Conservation (phyloP, 2,888 invertebrate genomes). For the Doris montereyensis region DNA sequence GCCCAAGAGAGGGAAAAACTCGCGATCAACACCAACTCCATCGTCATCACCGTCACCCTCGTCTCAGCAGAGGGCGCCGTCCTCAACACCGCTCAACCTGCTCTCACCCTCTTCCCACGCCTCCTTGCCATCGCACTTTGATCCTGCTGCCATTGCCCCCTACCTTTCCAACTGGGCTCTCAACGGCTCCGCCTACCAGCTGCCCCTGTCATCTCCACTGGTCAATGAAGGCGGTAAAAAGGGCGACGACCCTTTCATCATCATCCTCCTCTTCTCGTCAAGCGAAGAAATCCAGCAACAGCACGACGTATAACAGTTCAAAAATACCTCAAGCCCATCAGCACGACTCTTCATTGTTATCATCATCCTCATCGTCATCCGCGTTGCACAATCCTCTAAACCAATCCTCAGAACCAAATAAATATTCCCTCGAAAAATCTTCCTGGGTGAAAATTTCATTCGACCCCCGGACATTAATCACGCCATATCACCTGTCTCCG, state of each 20-base stretch:
- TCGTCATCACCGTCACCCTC: constrained; percentile 14
- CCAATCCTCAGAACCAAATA: no score
- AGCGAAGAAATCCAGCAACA: not conserved
- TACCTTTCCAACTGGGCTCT: constrained; percentile 34
- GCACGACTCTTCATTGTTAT: constrained; percentile 27
- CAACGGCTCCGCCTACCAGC: constrained; percentile 30
- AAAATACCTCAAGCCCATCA: constrained; percentile 33
- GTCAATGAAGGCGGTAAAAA: no score
- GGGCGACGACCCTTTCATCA: no score
- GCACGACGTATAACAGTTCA: not conserved
- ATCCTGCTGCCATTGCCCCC: not conserved
- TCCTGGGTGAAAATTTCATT: constrained; percentile 18
- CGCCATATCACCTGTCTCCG: constrained; percentile 39
- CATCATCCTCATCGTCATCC: constrained; percentile 12
- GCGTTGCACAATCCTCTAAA: no score
- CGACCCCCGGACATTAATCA: constrained; percentile 37
- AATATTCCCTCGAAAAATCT: no score
- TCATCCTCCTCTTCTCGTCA: constrained; percentile 30
- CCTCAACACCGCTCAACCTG: constrained; percentile 38
- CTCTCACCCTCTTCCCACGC: constrained; percentile 24
- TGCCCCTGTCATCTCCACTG: no score
- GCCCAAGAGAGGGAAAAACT: constrained; percentile 29
- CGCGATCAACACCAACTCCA: no score
- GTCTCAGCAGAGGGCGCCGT: constrained; percentile 13
- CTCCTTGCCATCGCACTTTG: constrained; percentile 36